Conservation (phyloP, 1,140 invertebrate species). For the Pararge aegeria region DNA sequence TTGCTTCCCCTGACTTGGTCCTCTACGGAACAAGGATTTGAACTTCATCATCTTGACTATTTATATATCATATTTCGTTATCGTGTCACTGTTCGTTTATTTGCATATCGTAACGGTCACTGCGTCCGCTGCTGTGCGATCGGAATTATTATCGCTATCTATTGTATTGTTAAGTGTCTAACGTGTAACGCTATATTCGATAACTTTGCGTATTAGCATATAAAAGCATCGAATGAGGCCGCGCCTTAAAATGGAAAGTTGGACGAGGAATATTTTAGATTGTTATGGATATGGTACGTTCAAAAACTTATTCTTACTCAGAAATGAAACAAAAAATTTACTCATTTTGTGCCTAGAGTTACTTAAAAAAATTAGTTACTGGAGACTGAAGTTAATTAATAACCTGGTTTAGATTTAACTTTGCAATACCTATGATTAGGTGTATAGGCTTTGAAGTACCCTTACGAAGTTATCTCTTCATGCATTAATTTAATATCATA, state of each 20-base stretch:
- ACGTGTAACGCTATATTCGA: constrained; percentile 15
- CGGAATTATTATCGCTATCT: constrained; percentile 43
- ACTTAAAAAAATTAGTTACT: too few species aligned
- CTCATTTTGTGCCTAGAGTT: too few species aligned
- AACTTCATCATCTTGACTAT: constrained; percentile 87
- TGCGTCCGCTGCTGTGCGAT: constrained; percentile 46
- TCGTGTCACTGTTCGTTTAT: constrained; percentile 61
- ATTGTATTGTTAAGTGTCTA: constrained; percentile 17
- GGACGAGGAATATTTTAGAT: not conserved
- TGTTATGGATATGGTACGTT: not conserved
- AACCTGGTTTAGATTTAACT: too few species aligned
- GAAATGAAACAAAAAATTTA: too few species aligned
- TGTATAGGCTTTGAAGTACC: too few species aligned
- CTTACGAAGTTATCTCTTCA: too few species aligned
- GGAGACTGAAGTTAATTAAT: too few species aligned
- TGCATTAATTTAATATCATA: too few species aligned
- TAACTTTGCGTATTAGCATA: constrained; percentile 20
- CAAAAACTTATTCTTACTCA: too few species aligned
- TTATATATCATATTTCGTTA: constrained; percentile 61
- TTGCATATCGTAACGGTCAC: constrained; percentile 44
- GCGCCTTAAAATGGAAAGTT: constrained; percentile 4
- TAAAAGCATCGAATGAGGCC: constrained; percentile 21
- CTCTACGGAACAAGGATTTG: constrained; percentile 90
- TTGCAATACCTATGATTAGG: too few species aligned
- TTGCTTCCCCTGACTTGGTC: constrained; percentile 79